A percentile compares a stretch with the other conserved stretches of the same genome.
phyloP scores from a whole-genome alignment of 2,797 vertebrate genomes.

The Eulemur mongoz region DNA sequence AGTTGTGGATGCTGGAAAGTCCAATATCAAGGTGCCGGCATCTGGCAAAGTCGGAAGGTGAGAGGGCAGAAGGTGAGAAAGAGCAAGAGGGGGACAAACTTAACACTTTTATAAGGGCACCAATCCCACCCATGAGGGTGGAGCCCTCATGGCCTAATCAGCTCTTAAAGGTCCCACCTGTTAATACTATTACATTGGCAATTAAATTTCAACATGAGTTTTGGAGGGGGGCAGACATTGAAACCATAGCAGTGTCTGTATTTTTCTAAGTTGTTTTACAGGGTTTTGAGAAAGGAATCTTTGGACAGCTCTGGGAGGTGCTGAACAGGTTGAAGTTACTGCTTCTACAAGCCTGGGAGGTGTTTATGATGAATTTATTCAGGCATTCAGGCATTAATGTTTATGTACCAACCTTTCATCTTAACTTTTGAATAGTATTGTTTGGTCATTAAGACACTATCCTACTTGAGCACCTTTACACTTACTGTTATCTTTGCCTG shows the following conservation, averaged over 20 bases:
- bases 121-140: background rate
- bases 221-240: background rate
- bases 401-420: background rate
- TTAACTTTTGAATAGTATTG: background rate
- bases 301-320: background rate
- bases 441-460: background rate
- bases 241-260: background rate
- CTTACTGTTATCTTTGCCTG: background rate
- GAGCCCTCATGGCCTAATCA: background rate
- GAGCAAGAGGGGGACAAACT: background rate
- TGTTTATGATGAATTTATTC: background rate
- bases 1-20: background rate
- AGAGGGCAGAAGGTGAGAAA: background rate
- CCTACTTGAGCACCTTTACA: background rate
- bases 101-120: background rate
- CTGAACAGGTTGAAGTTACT: constrained; percentile 2
- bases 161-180: background rate
- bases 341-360: background rate
- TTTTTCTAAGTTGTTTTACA: background rate
- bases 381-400: background rate
- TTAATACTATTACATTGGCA: background rate
- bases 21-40: background rate
- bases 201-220: background rate
- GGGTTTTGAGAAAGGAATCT: background rate
- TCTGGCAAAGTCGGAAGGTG: background rate